Evolutionary conservation across 2,113 vertebrate genomes (phyloP), one percentile per base, ranked within the genome.

Genomic region (Danionella cerebrum): DNA sequence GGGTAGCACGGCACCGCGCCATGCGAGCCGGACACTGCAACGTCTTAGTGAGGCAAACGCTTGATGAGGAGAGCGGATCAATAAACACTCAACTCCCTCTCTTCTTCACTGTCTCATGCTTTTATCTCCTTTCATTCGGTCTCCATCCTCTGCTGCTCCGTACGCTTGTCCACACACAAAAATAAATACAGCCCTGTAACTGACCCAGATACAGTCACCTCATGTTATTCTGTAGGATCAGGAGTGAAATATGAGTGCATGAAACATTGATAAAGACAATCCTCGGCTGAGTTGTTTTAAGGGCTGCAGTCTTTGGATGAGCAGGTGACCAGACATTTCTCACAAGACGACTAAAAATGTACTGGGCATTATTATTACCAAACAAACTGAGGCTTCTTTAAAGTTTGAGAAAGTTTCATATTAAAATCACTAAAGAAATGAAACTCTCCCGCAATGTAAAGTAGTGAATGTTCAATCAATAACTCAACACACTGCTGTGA

Each of bases 11-110:
- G 4, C 55, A 52, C 44, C 52, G 67, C 68, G 74, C 72, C 76
- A 77, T 65, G 69, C 80, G 81, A 72, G 67, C 62, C 51, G 41
- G 36, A 50, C 41, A 68, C 71, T 68, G 71, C 67, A 54, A 78
- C 78, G 77, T 79, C 78, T 82, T 73, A 74, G 72, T 75, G 38
- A 74, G 70, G 57, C 71, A 69, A 62, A 65, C 45, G 73, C 75
- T 69, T 85, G 78, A 87, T 81, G 80, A 80, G 77, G 58, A 70
- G 73, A 65, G 74, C 44, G 41, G 76, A 86, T 88, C 82, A 79
- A 84, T 87, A 72, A 80, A 48, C 70, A 62, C 44, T 79, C 53
- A 12, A 24, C 55, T 60, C 21, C 6, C 54, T 12, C 14, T 36
- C 27, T 19, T 38, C 59, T 51, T 51, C 29, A 25, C 24, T 27